phyloP scores from a whole-genome alignment of 1,140 invertebrate species.

The Solenopsis fugax region DNA sequence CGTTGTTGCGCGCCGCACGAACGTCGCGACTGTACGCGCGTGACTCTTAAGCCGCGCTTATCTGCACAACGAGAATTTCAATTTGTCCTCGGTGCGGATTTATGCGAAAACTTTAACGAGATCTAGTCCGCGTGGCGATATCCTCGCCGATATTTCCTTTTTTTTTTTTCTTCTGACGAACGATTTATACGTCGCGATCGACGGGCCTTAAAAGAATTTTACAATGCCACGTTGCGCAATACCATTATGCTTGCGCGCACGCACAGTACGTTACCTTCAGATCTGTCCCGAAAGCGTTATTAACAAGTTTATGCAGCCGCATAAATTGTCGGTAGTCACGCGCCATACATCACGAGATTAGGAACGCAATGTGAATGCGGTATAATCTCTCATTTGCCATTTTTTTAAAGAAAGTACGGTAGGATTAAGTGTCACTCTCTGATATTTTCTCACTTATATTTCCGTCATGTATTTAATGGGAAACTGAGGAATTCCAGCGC shows the following conservation, averaged over 20 bases:
- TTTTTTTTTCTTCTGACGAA: not conserved
- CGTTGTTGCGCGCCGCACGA: not conserved
- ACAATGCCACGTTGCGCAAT: slow-evolving; percentile 29
- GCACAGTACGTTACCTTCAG: not conserved
- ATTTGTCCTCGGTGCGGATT: slow-evolving; percentile 47
- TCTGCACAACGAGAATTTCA: slow-evolving; percentile 54
- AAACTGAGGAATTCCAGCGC: not conserved
- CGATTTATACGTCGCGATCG: slow-evolving; percentile 39
- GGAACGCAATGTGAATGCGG: slow-evolving; percentile 1
- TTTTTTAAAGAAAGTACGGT: slow-evolving; percentile 3
- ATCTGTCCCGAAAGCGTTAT: not conserved
- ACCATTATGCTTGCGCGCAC: not conserved
- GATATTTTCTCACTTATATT: not conserved
- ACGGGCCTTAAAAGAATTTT: not conserved
- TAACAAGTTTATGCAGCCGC: slow-evolving; percentile 39
- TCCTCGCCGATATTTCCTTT: not conserved
- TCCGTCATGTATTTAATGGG: slow-evolving; percentile 14
- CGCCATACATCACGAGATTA: slow-evolving; percentile 14
- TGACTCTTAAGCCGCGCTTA: slow-evolving; percentile 60
- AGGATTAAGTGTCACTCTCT: not conserved
- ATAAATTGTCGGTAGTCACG: slow-evolving; percentile 16
- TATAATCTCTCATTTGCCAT: slow-evolving; percentile 23
- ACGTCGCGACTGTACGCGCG: slow-evolving; percentile 13
- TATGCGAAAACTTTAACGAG: slow-evolving; percentile 52
- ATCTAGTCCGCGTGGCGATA: slow-evolving; percentile 28